Conservation (phyloP, 2,113 vertebrate genomes). For the Suncus etruscus region DNA sequence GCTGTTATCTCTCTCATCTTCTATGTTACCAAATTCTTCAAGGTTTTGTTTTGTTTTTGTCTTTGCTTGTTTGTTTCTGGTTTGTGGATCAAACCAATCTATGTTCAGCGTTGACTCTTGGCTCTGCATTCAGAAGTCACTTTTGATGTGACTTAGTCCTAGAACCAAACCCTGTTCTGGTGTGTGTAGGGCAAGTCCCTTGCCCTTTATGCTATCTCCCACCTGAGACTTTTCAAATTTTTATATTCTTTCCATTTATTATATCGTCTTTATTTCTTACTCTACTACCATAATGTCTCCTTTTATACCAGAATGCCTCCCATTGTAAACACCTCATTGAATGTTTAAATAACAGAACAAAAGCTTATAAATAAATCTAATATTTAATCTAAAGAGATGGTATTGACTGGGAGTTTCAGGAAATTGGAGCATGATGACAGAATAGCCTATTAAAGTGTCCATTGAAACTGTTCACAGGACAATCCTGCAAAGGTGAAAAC, state of each 20-base stretch:
- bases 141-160: no score
- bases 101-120: no score
- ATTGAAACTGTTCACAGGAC: neutral
- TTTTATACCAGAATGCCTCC: neutral
- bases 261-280: no score
- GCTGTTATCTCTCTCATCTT: neutral
- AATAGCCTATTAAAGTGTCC: neutral
- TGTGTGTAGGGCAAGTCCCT: neutral
- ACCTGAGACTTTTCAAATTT: no score
- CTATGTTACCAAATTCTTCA: neutral
- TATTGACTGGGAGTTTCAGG: neutral
- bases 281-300: neutral
- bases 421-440: neutral
- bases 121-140: no score
- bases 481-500: neutral
- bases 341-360: neutral
- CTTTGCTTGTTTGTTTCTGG: neutral
- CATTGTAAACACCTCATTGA: neutral
- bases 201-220: neutral
- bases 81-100: no score
- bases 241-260: no score
- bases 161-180: neutral
- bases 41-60: neutral
- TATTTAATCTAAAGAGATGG: neutral
- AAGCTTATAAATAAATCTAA: neutral